Evolutionary conservation across 1,140 invertebrate genomes (phyloP), one percentile per base, ranked within the genome.

Genomic region (Propsilocerus akamusi): DNA sequence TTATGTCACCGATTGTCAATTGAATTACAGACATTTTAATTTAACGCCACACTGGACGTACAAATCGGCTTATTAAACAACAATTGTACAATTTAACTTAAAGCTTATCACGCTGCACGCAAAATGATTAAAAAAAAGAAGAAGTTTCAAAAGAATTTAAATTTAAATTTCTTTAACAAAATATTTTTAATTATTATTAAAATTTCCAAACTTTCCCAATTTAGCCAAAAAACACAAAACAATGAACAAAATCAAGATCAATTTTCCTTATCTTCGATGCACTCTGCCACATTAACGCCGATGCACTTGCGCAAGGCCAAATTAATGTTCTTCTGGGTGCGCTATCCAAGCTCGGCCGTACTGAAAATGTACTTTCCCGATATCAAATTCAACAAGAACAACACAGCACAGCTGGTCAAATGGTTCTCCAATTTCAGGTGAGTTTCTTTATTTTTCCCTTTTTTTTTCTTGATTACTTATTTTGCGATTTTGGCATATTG

Each of bases 351-450:
- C 68, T 98, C 95, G 41, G 83, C 91, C 58, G 86, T 98, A 54
- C 82, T 99, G 62, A 99, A 99, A 77, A 95, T 94, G 80, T 99
- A 96, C 78, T 99, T 99, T 77, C 95, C 95, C 11, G 97, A 99
- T 76, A 97, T 99, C 71, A 95, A 94, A 68, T 99, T 99, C 78
- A 99, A 99, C 78, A 99, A 99, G 74, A 97, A 98, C 76, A 99
- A 99, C 75, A 99, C 96, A 53, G 96, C 96, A 59, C 97, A 99
- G 74, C 82, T 99, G 63, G 96, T 99, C 75, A 99, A 99, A 72
- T 99, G 97, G 97, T 98, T 99, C 81, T 97, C 93, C 64, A 99
- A 98, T 68, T 99, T 99, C 73, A 81, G 94, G 94, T 97, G 70
- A 88, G 86, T 80, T 28, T 12, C 11, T 12, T 30, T n/a, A n/a